phyloP scores from a whole-genome alignment of 1,140 invertebrate species.

The Drosophila navojoa region DNA sequence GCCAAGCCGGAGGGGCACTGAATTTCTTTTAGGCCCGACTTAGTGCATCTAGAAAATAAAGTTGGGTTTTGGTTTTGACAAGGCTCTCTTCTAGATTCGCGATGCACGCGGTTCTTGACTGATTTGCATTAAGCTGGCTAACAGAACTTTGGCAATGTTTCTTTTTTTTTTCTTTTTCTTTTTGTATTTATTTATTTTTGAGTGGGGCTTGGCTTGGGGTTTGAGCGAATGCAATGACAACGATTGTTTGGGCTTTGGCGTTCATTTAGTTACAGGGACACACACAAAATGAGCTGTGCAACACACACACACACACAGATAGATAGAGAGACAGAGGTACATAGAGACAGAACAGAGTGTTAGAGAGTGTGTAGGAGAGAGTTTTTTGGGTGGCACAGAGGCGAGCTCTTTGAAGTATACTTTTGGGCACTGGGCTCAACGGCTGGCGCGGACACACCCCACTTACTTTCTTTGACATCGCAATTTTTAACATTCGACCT shows the following conservation, averaged over 20 bases:
- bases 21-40: constrained; percentile 96
- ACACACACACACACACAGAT: constrained; percentile 38
- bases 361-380: constrained; percentile 36
- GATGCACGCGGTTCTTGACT: constrained; percentile 14
- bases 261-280: constrained; percentile 59
- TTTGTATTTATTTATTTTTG: no score
- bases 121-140: constrained; percentile 46
- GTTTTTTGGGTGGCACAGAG: constrained; percentile 28
- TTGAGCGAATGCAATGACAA: constrained; percentile 59
- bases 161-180: constrained; percentile 13
- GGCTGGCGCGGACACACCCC: constrained; percentile 33
- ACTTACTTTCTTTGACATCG: constrained; percentile 95
- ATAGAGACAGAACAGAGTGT: constrained; percentile 33
- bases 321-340: constrained; percentile 39
- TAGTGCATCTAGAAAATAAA: constrained; percentile 91
- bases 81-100: background rate
- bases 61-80: constrained; percentile 33
- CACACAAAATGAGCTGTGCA: constrained; percentile 37
- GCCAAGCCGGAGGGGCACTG: constrained; percentile 96
- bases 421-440: constrained; percentile 35
- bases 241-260: constrained; percentile 28
- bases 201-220: constrained; percentile 27
- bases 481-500: constrained; percentile 98
- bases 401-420: constrained; percentile 57
- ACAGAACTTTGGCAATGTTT: constrained; percentile 65